Percentiles rank a stretch among this genome's conserved stretches.
Conservation (phyloP, 2,113 vertebrate genomes). For the Apodemus sylvaticus region DNA sequence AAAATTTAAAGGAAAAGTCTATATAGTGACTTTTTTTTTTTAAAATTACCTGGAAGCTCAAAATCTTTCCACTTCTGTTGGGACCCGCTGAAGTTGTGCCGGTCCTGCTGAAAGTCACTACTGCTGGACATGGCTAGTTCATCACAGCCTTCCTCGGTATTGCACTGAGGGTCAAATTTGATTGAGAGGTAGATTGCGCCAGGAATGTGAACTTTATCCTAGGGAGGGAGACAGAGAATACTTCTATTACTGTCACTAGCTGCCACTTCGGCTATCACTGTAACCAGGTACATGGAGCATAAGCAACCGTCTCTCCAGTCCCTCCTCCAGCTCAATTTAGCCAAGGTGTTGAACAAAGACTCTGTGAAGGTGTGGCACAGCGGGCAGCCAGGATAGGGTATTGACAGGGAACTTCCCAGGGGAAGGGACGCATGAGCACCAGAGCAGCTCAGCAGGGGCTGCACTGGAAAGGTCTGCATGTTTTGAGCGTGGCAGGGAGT, state of each 20-base stretch:
- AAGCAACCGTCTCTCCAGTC: not conserved
- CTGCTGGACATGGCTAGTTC: conserved; percentile 96
- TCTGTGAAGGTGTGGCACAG: fast-evolving
- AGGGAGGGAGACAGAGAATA: not conserved
- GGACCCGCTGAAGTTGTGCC: conserved; percentile 95
- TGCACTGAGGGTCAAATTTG: conserved; percentile 96
- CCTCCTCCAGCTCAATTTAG: not conserved
- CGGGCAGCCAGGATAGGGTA: not conserved
- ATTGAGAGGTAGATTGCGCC: conserved; percentile 98
- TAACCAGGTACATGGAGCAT: not conserved
- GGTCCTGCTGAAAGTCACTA: conserved; percentile 94
- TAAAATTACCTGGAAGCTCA: conserved; percentile 93
- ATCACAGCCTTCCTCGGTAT: conserved; percentile 97
- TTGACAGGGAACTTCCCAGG: not conserved
- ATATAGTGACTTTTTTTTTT: not conserved
- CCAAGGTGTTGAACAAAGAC: fast-evolving
- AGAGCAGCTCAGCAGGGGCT: not conserved
- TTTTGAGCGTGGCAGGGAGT: not conserved
- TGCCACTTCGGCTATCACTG: not conserved
- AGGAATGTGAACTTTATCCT: conserved; percentile 98
- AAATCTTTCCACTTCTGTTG: conserved; percentile 97
- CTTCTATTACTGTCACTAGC: not conserved
- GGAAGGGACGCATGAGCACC: not conserved
- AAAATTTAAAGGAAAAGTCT: not conserved
- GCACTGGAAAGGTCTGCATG: not conserved